Percentiles rank a stretch among this genome's conserved stretches.
Evolutionary conservation across 2,888 invertebrate genomes (phyloP).

Genomic region (Lithophane leautieri): DNA sequence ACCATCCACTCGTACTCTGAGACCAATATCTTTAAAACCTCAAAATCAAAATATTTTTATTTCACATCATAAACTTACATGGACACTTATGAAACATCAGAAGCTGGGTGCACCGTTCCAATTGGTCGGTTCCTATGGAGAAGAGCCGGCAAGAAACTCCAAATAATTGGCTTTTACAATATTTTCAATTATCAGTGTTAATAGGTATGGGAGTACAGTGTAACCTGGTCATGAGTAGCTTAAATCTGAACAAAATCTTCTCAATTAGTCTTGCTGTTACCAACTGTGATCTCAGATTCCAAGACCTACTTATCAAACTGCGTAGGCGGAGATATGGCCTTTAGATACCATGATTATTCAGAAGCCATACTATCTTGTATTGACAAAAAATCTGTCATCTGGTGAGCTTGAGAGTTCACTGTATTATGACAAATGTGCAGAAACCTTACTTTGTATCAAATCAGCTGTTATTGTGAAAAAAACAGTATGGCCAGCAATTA

Average conservation of each 20-base stretch:
- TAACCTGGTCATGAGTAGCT: not conserved
- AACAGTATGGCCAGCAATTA: constrained; percentile 32
- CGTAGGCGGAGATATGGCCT: not conserved
- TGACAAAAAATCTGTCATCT: constrained; percentile 21
- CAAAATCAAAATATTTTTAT: too few species aligned
- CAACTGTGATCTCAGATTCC: not conserved
- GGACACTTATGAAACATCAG: too few species aligned
- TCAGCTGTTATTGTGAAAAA: constrained; percentile 38
- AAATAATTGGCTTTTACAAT: too few species aligned
- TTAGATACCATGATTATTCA: not conserved
- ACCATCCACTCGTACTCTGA: not conserved
- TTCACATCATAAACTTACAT: too few species aligned
- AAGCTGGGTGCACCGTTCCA: too few species aligned
- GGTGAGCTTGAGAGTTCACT: constrained; percentile 1
- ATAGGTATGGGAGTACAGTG: too few species aligned
- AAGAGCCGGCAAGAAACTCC: too few species aligned
- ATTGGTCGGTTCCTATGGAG: too few species aligned
- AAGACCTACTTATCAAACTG: not conserved
- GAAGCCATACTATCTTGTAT: constrained; percentile 25
- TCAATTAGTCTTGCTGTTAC: not conserved
- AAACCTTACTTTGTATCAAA: constrained; percentile 44
- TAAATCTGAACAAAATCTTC: not conserved
- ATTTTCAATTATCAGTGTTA: too few species aligned
- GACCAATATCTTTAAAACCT: not conserved
- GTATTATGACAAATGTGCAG: not conserved